Evolutionary conservation across 2,797 vertebrate species (phyloP).

Genomic region (Acropternis orthonyx): DNA sequence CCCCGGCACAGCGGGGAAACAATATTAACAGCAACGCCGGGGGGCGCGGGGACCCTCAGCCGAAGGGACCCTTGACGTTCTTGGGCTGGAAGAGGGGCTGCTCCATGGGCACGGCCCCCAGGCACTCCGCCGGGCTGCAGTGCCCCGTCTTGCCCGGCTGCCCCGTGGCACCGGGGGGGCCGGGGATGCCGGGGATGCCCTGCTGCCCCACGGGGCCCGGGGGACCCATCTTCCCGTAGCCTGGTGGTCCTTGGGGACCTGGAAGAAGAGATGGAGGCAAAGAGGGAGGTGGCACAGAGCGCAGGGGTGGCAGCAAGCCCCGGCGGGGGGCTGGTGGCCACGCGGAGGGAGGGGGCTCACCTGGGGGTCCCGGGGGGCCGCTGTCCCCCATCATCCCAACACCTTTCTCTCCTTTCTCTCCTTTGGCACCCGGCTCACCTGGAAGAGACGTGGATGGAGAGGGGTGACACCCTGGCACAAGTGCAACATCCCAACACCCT

Average conservation of each 20-base stretch:
- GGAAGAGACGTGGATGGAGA: background rate
- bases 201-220: constrained; percentile 92
- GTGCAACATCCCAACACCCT: rapidly evolving
- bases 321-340: rapidly evolving
- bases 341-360: constrained; percentile 55
- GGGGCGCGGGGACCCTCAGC: constrained; percentile 51
- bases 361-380: constrained; percentile 89
- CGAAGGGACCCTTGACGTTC: constrained; percentile 87
- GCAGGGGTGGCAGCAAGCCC: background rate
- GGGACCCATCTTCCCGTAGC: constrained; percentile 92
- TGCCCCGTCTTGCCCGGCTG: constrained; percentile 87
- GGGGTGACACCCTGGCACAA: rapidly evolving
- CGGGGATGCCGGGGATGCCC: constrained; percentile 92
- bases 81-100: constrained; percentile 86
- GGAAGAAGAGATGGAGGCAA: background rate
- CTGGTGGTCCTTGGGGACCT: constrained; percentile 91
- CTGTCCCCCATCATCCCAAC: constrained; percentile 89
- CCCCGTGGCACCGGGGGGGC: constrained; percentile 82
- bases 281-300: background rate
- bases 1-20: constrained; percentile 56
- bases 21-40: constrained; percentile 28
- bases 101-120: constrained; percentile 85
- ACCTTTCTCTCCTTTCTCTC: constrained; percentile 90
- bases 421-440: constrained; percentile 86
- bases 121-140: constrained; percentile 91